phyloP scores from a whole-genome alignment of 2,888 invertebrate species.

The Argyresthia albistria region DNA sequence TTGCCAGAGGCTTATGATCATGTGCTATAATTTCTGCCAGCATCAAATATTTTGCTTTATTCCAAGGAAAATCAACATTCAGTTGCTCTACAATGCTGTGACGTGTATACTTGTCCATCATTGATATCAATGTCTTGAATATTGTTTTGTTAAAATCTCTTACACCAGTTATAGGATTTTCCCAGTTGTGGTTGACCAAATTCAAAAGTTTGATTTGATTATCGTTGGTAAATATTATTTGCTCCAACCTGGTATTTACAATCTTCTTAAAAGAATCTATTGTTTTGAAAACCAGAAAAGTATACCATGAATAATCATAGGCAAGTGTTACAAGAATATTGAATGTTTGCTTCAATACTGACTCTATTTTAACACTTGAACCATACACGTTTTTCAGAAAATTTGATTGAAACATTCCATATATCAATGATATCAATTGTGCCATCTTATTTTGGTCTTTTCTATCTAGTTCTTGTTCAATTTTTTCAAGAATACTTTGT shows the following conservation, averaged over 20 bases:
- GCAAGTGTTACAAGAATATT: constrained; percentile 37
- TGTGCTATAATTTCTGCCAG: constrained; percentile 59
- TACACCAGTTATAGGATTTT: constrained; percentile 70
- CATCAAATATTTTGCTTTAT: constrained; percentile 73
- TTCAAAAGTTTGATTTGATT: constrained; percentile 51
- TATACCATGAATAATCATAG: constrained; percentile 65
- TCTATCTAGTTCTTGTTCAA: constrained; percentile 3
- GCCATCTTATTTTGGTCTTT: constrained; percentile 19
- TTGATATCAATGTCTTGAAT: constrained; percentile 45
- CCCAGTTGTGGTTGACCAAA: constrained; percentile 74
- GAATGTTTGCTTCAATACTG: constrained; percentile 30
- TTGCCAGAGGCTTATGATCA: constrained; percentile 21
- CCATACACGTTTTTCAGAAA: constrained; percentile 19
- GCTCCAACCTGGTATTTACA: constrained; percentile 34
- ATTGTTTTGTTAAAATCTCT: constrained; percentile 64
- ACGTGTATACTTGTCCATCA: constrained; percentile 27
- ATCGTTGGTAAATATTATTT: constrained; percentile 25
- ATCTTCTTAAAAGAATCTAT: constrained; percentile 54
- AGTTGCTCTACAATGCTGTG: constrained; percentile 26
- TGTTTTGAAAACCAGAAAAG: constrained; percentile 65
- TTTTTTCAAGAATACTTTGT: constrained; percentile 21
- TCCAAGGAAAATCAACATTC: constrained; percentile 66
- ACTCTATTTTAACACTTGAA: constrained; percentile 6
- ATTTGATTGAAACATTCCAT: constrained; percentile 57
- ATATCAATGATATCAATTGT: constrained; percentile 41